Conservation (phyloP, 2,797 vertebrate species). For the Argyrosomus regius region DNA sequence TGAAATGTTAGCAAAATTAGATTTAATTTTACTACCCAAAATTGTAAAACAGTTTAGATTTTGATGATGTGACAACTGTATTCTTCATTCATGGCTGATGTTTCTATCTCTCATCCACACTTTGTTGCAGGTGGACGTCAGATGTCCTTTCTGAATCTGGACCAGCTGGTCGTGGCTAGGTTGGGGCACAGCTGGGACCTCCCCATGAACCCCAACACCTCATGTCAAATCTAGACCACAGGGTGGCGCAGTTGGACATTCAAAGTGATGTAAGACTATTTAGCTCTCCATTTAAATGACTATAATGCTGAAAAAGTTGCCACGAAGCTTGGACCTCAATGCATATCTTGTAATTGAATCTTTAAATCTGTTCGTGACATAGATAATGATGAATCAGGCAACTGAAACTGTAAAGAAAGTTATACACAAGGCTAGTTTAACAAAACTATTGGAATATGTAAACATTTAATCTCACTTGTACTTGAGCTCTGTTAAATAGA, state of each 20-base stretch:
- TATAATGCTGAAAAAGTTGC: not conserved
- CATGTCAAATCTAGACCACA: conserved; percentile 63
- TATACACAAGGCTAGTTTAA: not conserved
- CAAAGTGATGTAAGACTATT: conserved; percentile 34
- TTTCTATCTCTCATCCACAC: conserved; percentile 7
- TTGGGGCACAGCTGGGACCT: conserved; percentile 62
- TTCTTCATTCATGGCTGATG: not conserved
- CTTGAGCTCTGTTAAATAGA: not conserved
- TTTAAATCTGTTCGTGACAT: not conserved
- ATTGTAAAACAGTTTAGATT: not conserved
- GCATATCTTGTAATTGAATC: not conserved
- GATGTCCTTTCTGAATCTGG: conserved; percentile 30
- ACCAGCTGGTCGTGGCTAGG: conserved; percentile 42
- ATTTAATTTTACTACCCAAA: not conserved
- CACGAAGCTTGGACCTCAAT: not conserved
- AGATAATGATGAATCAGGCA: not conserved
- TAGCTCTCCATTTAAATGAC: not conserved
- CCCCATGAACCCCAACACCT: conserved; percentile 56
- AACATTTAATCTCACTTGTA: conserved; percentile 1
- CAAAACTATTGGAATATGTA: not conserved
- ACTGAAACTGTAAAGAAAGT: not conserved
- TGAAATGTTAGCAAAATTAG: not conserved
- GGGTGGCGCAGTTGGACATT: conserved; percentile 66
- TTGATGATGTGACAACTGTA: not conserved
- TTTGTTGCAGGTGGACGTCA: conserved; percentile 45